phyloP scores from a whole-genome alignment of 2,888 invertebrate species.

The Oscheius onirici region DNA sequence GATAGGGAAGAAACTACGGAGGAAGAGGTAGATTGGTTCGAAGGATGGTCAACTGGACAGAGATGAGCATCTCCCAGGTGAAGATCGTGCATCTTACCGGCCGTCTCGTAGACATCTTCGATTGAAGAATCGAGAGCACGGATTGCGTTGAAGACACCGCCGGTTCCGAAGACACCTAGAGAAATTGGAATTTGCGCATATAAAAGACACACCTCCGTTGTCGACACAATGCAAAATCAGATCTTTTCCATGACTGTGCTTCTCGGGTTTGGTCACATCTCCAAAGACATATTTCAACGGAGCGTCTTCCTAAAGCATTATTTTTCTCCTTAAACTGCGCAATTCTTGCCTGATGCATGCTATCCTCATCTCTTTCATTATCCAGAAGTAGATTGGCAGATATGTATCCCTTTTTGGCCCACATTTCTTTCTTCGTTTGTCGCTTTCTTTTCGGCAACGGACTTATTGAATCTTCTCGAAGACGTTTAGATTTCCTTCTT shows the following conservation, averaged over 20 bases:
- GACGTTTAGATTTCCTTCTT: not conserved
- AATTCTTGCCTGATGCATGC: not conserved
- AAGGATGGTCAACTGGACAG: constrained; percentile 45
- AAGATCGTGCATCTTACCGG: constrained; percentile 72
- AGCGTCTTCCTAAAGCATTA: constrained; percentile 20
- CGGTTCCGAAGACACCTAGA: constrained; percentile 73
- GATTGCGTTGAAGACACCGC: constrained; percentile 73
- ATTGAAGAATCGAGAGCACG: constrained; percentile 64
- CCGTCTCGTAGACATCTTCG: constrained; percentile 70
- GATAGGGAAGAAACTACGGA: not conserved
- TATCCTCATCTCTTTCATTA: not conserved
- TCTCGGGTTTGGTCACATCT: constrained; percentile 20
- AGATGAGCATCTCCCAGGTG: constrained; percentile 73
- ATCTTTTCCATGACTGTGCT: constrained; percentile 52
- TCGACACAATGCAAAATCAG: constrained; percentile 73
- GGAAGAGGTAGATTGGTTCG: not conserved
- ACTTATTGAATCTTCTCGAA: not conserved
- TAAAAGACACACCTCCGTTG: constrained; percentile 61
- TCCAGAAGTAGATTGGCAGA: not conserved
- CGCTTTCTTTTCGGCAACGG: constrained; percentile 1
- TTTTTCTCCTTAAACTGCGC: no score
- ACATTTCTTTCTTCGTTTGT: not conserved
- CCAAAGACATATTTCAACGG: constrained; percentile 21
- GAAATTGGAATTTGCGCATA: no score
- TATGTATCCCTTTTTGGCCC: not conserved